A percentile compares a stretch with the other conserved stretches of the same genome.
Conservation (phyloP, 2,888 invertebrate genomes). For the Serrognathus titanus region DNA sequence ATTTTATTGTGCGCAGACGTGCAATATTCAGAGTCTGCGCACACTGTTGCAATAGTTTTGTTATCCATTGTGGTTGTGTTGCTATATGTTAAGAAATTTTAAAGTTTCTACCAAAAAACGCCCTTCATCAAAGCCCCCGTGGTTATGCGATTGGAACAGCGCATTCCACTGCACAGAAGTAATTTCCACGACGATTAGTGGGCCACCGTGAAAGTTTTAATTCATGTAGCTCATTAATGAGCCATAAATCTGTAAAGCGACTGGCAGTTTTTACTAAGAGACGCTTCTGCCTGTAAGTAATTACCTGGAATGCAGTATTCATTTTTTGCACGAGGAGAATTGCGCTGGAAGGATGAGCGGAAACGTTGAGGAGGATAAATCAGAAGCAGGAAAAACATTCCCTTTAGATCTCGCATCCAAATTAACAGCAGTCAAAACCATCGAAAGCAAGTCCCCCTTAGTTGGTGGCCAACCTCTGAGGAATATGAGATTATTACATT, state of each 20-base stretch:
- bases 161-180: too few species aligned
- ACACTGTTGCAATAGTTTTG: slow-evolving; percentile 32
- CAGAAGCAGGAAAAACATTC: slow-evolving; percentile 56
- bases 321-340: background rate
- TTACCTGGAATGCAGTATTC: background rate
- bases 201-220: background rate
- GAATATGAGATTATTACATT: slow-evolving; percentile 45
- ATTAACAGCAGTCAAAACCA: slow-evolving; percentile 52
- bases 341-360: slow-evolving; percentile 41
- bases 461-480: slow-evolving; percentile 44
- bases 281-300: background rate
- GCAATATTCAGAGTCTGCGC: slow-evolving; percentile 22
- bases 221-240: background rate
- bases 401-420: slow-evolving; percentile 53
- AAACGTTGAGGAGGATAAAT: slow-evolving; percentile 54
- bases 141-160: too few species aligned
- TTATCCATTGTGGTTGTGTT: slow-evolving; percentile 23
- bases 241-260: background rate
- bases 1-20: slow-evolving; percentile 8
- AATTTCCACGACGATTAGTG: background rate
- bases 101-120: slow-evolving; percentile 27
- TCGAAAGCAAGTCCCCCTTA: slow-evolving; percentile 46
- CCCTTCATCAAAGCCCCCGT: background rate
- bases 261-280: background rate
- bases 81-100: slow-evolving; percentile 23